Evolutionary conservation across 2,797 vertebrate species (phyloP).

Genomic region (Gymnoscopelus microlampas): DNA sequence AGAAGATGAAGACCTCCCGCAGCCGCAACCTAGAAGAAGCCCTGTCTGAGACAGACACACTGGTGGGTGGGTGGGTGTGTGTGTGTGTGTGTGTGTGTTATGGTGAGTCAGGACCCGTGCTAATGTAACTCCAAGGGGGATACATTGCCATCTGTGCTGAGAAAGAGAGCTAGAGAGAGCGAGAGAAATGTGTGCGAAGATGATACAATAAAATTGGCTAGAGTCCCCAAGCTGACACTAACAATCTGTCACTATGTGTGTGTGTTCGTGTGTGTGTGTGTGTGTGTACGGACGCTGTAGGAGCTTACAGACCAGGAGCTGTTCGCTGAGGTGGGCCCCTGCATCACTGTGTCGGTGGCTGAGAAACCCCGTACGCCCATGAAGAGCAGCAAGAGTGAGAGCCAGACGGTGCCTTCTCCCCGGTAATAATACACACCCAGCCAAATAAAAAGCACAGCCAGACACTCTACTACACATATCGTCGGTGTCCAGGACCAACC

Average conservation of each 20-base stretch:
- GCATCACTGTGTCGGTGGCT: conserved; percentile 83
- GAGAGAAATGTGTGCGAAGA: background rate
- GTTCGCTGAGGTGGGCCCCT: conserved; percentile 81
- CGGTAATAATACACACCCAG: conserved; percentile 67
- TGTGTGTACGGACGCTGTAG: conserved; percentile 61
- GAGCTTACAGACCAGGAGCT: conserved; percentile 86
- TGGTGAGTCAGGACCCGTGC: conserved; percentile 27
- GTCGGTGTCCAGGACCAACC: too few species aligned
- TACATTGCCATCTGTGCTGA: conserved; percentile 19
- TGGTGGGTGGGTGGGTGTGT: conserved; percentile 69
- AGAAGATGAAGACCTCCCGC: conserved; percentile 86
- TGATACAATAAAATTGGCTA: background rate
- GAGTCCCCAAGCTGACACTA: conserved; percentile 3
- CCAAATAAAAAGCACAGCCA: too few species aligned
- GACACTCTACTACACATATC: too few species aligned
- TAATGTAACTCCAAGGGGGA: conserved; percentile 13
- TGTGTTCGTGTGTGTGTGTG: conserved; percentile 43
- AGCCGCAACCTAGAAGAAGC: conserved; percentile 87
- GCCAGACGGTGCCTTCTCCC: conserved; percentile 84
- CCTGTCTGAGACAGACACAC: conserved; percentile 82
- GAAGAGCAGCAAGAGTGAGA: conserved; percentile 85
- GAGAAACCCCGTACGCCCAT: conserved; percentile 89
- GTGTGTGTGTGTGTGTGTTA: conserved; percentile 17
- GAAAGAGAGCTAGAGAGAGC: conserved; percentile 1
- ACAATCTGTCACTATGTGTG: conserved; percentile 10